These are phyloP conservation scores for Dinomys branickii DNA, from an alignment of 2,113 vertebrate species.

Conservation along the genomic window DNA sequence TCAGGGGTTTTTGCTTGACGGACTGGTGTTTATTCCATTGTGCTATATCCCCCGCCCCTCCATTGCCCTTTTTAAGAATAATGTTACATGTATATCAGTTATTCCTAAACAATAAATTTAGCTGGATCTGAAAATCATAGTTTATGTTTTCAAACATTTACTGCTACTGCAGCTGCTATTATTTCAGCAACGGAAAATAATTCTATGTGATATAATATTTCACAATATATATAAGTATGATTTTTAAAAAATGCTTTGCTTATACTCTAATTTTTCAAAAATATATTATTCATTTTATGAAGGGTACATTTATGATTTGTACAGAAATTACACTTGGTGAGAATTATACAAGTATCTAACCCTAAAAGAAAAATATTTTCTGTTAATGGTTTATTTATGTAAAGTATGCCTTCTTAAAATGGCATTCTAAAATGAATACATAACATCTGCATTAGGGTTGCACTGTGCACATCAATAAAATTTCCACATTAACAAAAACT, in stretches of 20 bases:
- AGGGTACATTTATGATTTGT: not conserved
- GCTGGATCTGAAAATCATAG: not conserved
- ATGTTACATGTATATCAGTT: not conserved
- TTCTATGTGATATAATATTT: not conserved
- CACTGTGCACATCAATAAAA: not conserved
- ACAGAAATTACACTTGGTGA: not conserved
- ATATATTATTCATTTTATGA: not conserved
- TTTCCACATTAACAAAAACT: not conserved
- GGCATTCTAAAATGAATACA: not conserved
- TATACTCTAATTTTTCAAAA: not conserved
- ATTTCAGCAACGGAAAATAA: not conserved
- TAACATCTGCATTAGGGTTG: not conserved
- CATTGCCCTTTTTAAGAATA: slow-evolving; percentile 3
- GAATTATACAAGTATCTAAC: not conserved
- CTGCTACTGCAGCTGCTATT: not conserved
- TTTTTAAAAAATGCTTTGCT: not conserved
- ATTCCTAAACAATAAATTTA: not conserved
- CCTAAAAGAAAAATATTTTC: not conserved
- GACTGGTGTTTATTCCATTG: too few relatives aligned
- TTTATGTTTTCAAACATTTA: not conserved
- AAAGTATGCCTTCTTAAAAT: not conserved
- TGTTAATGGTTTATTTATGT: not conserved
- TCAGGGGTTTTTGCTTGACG: too few relatives aligned
- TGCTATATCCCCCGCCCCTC: too few relatives aligned
- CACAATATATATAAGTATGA: not conserved